phyloP scores from a whole-genome alignment of 2,888 invertebrate species.

The Lamproptera curius region DNA sequence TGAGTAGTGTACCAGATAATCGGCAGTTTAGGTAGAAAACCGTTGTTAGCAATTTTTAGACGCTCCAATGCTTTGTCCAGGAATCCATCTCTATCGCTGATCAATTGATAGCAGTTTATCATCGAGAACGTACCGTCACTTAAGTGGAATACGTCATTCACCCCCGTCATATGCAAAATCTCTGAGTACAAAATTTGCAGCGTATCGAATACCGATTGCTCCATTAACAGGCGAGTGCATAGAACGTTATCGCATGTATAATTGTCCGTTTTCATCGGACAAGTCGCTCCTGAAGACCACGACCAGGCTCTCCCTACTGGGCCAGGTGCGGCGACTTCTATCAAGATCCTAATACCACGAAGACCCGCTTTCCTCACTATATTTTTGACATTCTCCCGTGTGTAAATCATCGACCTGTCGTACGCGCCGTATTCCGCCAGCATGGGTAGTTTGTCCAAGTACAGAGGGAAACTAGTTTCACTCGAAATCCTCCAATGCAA shows the following conservation, averaged over 20 bases:
- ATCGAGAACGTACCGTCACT: conserved; percentile 87
- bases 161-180: conserved; percentile 60
- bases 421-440: conserved; percentile 89
- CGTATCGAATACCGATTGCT: conserved; percentile 82
- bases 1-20: conserved; percentile 85
- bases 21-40: conserved; percentile 73
- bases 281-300: conserved; percentile 81
- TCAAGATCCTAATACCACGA: conserved; percentile 89
- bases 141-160: conserved; percentile 87
- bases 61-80: conserved; percentile 80
- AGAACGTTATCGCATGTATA: conserved; percentile 83
- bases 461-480: conserved; percentile 92
- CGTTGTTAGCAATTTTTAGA: conserved; percentile 78
- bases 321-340: conserved; percentile 93
- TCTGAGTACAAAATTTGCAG: conserved; percentile 84
- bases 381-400: conserved; percentile 81
- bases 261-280: conserved; percentile 39
- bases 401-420: conserved; percentile 84
- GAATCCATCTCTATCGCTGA: conserved; percentile 85
- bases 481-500: conserved; percentile 95
- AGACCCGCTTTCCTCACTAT: conserved; percentile 86
- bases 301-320: conserved; percentile 92
- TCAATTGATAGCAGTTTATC: conserved; percentile 81
- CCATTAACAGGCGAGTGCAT: conserved; percentile 85
- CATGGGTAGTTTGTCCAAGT: conserved; percentile 83